phyloP scores from a whole-genome alignment of 1,140 invertebrate species.

The Luehdorfia chinensis region DNA sequence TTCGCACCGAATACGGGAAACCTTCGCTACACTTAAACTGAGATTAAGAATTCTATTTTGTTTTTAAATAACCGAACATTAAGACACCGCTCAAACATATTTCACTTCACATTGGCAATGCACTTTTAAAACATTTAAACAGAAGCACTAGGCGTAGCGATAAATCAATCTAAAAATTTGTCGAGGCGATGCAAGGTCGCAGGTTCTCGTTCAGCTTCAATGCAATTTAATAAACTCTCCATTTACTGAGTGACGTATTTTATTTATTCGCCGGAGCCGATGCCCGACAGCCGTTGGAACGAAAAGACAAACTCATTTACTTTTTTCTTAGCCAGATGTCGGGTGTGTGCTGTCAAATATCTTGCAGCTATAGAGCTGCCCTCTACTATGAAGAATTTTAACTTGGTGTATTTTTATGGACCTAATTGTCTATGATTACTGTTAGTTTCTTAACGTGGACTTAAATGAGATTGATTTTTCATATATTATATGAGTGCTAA shows the following conservation, averaged over 20 bases:
- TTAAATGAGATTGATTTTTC: too few species aligned
- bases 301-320: conserved; percentile 20
- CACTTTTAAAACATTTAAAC: conserved; percentile 55
- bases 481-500: too few species aligned
- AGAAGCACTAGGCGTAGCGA: conserved; percentile 58
- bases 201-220: conserved; percentile 39
- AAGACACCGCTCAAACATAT: conserved; percentile 28
- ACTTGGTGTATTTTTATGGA: conserved; percentile 15
- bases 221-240: conserved; percentile 45
- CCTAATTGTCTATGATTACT: conserved; percentile 26
- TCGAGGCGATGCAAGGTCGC: conserved; percentile 41
- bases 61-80: conserved; percentile 25
- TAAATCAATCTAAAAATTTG: conserved; percentile 43
- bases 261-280: conserved; percentile 39
- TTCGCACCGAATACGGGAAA: conserved; percentile 32
- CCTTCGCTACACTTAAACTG: conserved; percentile 32
- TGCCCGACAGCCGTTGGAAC: conserved; percentile 20
- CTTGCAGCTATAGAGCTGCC: conserved; percentile 18
- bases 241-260: conserved; percentile 52
- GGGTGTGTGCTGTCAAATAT: conserved; percentile 10
- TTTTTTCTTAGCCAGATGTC: conserved; percentile 23
- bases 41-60: conserved; percentile 38
- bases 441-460: too few species aligned
- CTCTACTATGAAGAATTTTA: conserved; percentile 1
- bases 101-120: conserved; percentile 27